Evolutionary conservation across 2,797 vertebrate genomes (phyloP).

Genomic region (Miichthys miiuy): DNA sequence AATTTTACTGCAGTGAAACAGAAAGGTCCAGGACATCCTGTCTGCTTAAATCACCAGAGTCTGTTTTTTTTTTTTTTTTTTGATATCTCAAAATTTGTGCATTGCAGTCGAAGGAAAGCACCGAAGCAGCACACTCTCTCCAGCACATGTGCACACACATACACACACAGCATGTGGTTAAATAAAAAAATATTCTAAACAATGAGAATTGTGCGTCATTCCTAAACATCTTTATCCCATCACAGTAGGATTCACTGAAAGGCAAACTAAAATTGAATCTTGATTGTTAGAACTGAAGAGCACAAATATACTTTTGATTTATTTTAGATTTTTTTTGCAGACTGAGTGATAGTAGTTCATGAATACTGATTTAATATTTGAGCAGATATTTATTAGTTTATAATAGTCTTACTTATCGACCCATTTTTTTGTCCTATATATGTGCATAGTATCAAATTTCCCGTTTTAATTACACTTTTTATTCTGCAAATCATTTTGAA

Average conservation of each 20-base stretch:
- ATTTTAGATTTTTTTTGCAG: neutral
- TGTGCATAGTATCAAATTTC: neutral
- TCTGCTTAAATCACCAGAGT: conserved; percentile 30
- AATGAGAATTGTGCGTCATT: neutral
- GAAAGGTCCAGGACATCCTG: conserved; percentile 49
- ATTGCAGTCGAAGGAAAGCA: conserved; percentile 22
- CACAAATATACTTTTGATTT: neutral
- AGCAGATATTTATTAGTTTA: neutral
- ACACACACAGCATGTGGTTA: neutral
- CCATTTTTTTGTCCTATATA: neutral
- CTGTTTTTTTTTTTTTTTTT: conserved; percentile 25
- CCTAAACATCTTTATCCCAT: neutral
- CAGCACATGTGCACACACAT: neutral
- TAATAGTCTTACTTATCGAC: neutral
- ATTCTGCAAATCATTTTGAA: neutral
- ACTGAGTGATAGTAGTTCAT: neutral
- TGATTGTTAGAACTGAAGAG: neutral
- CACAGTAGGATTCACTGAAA: neutral
- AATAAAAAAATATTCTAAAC: neutral
- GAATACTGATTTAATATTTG: neutral
- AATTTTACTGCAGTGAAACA: conserved; percentile 68
- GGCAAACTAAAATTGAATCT: neutral
- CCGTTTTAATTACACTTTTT: neutral
- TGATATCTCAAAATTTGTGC: conserved; percentile 4
- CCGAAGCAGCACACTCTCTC: neutral